Evolutionary conservation across 2,113 vertebrate genomes (phyloP), one percentile per base, ranked within the genome.

Genomic region (Geothlypis trichas): DNA sequence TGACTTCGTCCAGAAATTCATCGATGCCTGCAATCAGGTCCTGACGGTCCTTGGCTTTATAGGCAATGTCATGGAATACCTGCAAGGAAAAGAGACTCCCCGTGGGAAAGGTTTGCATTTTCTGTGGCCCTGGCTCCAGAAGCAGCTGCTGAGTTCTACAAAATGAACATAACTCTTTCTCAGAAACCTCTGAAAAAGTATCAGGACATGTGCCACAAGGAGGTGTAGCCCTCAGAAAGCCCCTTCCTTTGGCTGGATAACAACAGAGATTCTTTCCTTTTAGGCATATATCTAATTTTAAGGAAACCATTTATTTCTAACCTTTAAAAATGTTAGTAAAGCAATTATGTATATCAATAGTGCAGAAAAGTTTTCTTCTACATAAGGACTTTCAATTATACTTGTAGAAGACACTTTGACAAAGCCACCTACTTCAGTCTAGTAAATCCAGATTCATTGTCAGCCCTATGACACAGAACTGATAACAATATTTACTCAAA

Each of bases 41-140:
- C 41, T 99, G 98, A 91, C 99, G 98, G 96, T 99, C 99, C 98
- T 99, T 99, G 76, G 99, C 99, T 97, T 99, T 99, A 86, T 99
- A 99, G 31, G 99, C 99, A 75, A 99, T 99, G 97, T 99, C 99
- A 37, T 99, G 99, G 95, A 99, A 99, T 4, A 99, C 98, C 99
- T 99, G 94, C 52, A 92, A 42, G 52, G 51, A 52, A 66, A 24
- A 83, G 49, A 30, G 27, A 66, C 13, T 22, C 67, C 31, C 1
- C 2, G 17, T 5, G 69, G 46, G 17, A 75, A 39, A 58, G 18
- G 7, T 46, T 4, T 33, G 15, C 7, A 14, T 47, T 47, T 87
- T 33, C 31, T 63, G 33, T 27, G 55, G 39, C 33, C 24, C 41
- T 66, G 47, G 8, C 51, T 88, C 49, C 69, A 72, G 46, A 74